Evolutionary conservation across 1,140 invertebrate genomes (phyloP).

Genomic region (Diprion similis): DNA sequence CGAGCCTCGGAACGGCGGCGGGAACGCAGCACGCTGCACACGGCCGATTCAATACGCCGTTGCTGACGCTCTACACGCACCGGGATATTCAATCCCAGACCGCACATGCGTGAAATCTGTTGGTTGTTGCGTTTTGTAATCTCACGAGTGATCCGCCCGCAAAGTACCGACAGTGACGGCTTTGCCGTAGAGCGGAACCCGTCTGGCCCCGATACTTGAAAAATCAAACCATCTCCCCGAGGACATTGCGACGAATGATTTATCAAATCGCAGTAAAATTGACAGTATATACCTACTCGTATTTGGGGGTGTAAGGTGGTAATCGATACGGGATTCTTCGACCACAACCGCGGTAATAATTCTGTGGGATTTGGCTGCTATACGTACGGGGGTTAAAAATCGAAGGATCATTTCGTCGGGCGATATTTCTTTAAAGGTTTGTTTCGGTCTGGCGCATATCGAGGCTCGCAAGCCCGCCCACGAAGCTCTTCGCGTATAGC

Average conservation of each 20-base stretch:
- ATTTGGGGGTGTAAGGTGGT: not conserved
- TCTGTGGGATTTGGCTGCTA: slow-evolving; percentile 1
- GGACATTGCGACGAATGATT: not conserved
- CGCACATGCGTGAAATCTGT: slow-evolving; percentile 50
- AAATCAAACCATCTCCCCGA: not conserved
- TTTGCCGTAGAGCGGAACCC: no score
- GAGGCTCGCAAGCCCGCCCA: not conserved
- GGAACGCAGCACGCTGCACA: slow-evolving; percentile 26
- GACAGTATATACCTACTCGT: no score
- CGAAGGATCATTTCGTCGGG: not conserved
- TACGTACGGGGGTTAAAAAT: not conserved
- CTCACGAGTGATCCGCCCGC: slow-evolving; percentile 31
- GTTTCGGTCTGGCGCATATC: no score
- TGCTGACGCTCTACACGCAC: slow-evolving; percentile 21
- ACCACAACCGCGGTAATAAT: no score
- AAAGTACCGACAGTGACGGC: not conserved
- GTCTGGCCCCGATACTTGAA: not conserved
- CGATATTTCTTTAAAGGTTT: no score
- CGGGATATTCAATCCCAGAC: slow-evolving; percentile 43
- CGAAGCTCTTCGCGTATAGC: not conserved
- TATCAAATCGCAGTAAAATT: no score
- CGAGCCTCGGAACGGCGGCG: not conserved
- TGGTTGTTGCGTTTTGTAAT: slow-evolving; percentile 46
- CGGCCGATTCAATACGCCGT: slow-evolving; percentile 11
- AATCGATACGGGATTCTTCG: slow-evolving; percentile 6